Percentiles rank a stretch among this genome's conserved stretches.
Evolutionary conservation across 2,113 vertebrate genomes (phyloP).

Genomic region (Alosa alosa): DNA sequence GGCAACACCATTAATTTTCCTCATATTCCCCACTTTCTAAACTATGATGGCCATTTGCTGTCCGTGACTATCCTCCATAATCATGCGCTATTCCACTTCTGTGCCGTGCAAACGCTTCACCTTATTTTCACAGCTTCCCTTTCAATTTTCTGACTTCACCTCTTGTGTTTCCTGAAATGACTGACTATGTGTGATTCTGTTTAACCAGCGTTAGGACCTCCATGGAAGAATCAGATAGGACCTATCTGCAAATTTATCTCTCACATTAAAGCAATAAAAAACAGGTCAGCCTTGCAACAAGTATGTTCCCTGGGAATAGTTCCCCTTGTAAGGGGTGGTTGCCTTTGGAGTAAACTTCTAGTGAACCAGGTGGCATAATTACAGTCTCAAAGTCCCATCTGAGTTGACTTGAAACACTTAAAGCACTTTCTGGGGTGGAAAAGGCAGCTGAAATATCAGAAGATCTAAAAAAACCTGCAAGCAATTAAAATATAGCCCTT

Average conservation of each 20-base stretch:
- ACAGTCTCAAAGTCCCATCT: constrained; percentile 12
- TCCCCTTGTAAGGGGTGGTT: constrained; percentile 43
- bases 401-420: constrained; percentile 29
- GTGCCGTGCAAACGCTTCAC: not conserved
- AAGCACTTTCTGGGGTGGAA: constrained; percentile 24
- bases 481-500: constrained; percentile 51
- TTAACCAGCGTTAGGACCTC: constrained; percentile 52
- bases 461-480: constrained; percentile 53
- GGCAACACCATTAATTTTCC: constrained; percentile 24
- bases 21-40: constrained; percentile 16
- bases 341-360: constrained; percentile 39
- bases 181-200: not conserved
- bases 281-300: constrained; percentile 42
- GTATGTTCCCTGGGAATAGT: constrained; percentile 47
- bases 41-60: not conserved
- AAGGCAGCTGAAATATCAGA: constrained; percentile 46
- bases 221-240: constrained; percentile 63
- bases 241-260: constrained; percentile 52
- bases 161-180: not conserved
- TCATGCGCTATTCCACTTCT: not conserved
- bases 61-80: constrained; percentile 21
- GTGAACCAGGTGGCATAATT: constrained; percentile 40
- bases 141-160: not conserved
- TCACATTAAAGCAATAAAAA: constrained; percentile 15
- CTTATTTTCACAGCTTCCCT: not conserved